Evolutionary conservation across 1,140 invertebrate genomes (phyloP), one percentile per base, ranked within the genome.

Genomic region (Laupala kohalensis): DNA sequence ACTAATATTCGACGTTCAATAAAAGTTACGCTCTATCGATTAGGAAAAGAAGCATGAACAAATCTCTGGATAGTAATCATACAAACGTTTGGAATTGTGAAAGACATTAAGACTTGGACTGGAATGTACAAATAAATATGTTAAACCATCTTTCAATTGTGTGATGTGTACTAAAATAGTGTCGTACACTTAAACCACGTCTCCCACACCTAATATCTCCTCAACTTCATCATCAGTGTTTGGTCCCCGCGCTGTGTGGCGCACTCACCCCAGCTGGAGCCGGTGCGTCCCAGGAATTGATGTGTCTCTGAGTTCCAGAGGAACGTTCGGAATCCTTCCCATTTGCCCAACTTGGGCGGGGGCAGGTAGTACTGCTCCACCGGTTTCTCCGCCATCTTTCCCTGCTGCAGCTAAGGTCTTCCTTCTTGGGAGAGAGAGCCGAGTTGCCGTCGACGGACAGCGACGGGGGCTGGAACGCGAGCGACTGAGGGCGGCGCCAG

Each of bases 301-400:
- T 89, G 88, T 71, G 91, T 94, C 82, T 94, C 91, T 73, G 90
- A 89, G 84, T 96, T 94, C 87, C 90, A 96, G 71, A 95, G 78
- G 83, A 95, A 95, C 76, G 87, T 83, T 79, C 83, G 88, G 83
- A 95, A 92, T 75, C 89, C 86, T 80, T 94, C 90, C 92, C 92
- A 93, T 86, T 89, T 90, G 76, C 89, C 88, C 75, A 92, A 86
- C 80, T 91, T 89, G 72, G 89, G 90, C 75, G 90, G 90, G 73
- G 90, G 88, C 68, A 87, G 80, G 80, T 92, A 93, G 80, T 86
- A 93, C 82, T 90, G 87, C 63, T 69, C 73, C 23, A 26, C 70
- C 78, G 90, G 72, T 62, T 74, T 74, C 64, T 74, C 73, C 27
- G 73, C 62, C 73, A 72, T 74, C 2, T 65, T 26, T 64, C 63